Conservation (phyloP, 2,113 vertebrate genomes). For the Mormoops blainvillei region DNA sequence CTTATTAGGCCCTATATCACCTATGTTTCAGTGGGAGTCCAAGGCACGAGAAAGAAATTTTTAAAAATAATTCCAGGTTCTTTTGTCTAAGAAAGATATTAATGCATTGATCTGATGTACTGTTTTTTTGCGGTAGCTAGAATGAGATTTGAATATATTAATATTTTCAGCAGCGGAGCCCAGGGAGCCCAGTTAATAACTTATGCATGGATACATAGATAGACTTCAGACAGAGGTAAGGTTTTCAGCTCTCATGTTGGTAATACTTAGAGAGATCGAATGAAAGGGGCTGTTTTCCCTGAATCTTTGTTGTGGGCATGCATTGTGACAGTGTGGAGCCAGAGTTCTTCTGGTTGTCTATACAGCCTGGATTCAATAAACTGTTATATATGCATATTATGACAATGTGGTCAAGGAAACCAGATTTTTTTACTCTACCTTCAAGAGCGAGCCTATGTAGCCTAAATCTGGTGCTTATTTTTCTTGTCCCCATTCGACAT, state of each 20-base stretch:
- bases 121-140: constrained; percentile 81
- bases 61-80: constrained; percentile 69
- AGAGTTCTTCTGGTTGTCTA: constrained; percentile 87
- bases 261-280: constrained; percentile 86
- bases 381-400: constrained; percentile 91
- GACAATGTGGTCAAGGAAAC: constrained; percentile 93
- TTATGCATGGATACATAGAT: constrained; percentile 83
- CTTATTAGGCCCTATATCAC: constrained; percentile 57
- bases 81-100: constrained; percentile 80
- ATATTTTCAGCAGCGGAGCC: constrained; percentile 83
- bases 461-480: constrained; percentile 89
- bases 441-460: constrained; percentile 86
- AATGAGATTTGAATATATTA: constrained; percentile 87
- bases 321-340: constrained; percentile 89
- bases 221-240: constrained; percentile 84
- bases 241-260: constrained; percentile 85
- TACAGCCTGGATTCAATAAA: constrained; percentile 97
- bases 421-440: constrained; percentile 89
- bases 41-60: constrained; percentile 55
- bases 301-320: constrained; percentile 93
- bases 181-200: constrained; percentile 81
- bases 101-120: constrained; percentile 80
- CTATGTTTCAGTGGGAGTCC: constrained; percentile 65
- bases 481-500: constrained; percentile 84
- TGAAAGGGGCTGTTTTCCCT: constrained; percentile 88